These are phyloP conservation scores for Gerris buenoi DNA, from an alignment of 1,140 invertebrate species.

Conservation along the genomic window DNA sequence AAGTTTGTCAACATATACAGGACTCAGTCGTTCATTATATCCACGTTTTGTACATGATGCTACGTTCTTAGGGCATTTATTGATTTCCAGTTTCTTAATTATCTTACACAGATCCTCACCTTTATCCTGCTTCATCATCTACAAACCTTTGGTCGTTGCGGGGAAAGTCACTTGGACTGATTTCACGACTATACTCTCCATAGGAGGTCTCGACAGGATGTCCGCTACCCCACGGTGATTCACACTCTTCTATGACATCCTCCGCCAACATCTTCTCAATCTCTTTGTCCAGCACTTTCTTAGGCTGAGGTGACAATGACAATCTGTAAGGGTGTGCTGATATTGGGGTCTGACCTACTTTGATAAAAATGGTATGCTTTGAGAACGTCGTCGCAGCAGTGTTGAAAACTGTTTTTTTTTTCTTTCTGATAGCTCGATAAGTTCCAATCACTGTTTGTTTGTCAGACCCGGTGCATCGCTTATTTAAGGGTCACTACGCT, in stretches of 20 bases:
- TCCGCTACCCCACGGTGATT: background rate
- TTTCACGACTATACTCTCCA: no score
- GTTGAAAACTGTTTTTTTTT: background rate
- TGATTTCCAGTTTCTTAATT: no score
- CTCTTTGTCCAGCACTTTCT: background rate
- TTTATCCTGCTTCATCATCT: no score
- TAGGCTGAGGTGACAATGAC: background rate
- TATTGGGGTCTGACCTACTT: background rate
- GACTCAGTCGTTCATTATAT: no score
- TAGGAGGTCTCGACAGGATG: no score
- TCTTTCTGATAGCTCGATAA: background rate
- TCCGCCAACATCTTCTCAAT: background rate
- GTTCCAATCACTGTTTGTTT: background rate
- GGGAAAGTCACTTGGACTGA: no score
- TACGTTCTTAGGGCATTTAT: no score
- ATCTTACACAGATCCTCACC: no score
- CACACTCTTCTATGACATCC: background rate
- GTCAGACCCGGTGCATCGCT: background rate
- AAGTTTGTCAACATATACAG: no score
- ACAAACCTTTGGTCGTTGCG: no score
- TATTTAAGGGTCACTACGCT: background rate
- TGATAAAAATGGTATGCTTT: background rate
- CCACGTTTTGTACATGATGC: no score
- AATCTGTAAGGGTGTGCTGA: background rate
- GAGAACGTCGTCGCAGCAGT: background rate